Evolutionary conservation across 2,797 vertebrate genomes (phyloP), one percentile per base, ranked within the genome.

Genomic region (Chrosomus eos): DNA sequence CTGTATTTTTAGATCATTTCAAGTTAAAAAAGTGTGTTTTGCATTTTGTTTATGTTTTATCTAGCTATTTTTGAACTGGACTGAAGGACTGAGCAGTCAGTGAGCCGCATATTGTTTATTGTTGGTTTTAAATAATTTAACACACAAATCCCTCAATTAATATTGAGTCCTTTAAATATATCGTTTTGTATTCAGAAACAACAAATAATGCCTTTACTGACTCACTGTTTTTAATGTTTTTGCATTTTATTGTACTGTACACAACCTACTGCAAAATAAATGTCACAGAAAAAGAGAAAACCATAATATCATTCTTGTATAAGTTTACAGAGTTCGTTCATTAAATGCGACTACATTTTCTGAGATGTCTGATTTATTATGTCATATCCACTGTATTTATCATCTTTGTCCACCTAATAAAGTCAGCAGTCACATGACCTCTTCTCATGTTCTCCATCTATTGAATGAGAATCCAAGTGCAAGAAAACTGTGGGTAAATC

Each of bases 391-490:
- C n/a, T 4, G 19, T 21, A 19, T 48, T 51, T 18, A 48, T 10
- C 23, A 13, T 60, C 58, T 60, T 60, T 26, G n/a, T 26, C 58
- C n/a, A 60, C 1, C n/a, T 60, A 26, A n/a, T 58, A 55, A 18
- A 31, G 21, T 96, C 92, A 97, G 51, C 97, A 99, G 0, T 91
- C 87, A 88, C 98, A 99, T 85, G 88, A 90, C 74, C 89, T 94
- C 85, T 95, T 97, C 40, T 95, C 88, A 1, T 48, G 76, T 45
- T 70, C 48, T 45, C 83, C 81, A 2, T 91, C 66, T 53, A 99
- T 88, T 0, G 97, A 93, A 74, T 94, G 96, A 87, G 97, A 96
- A 86, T 95, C 94, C 40, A 93, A 91, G 18, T 90, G 92, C 78
- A 97, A 82, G 86, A 91, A 88, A 85, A 94, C 92, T 1, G 91